Evolutionary conservation across 2,797 vertebrate genomes (phyloP).

Genomic region (Adelosebastes latens): DNA sequence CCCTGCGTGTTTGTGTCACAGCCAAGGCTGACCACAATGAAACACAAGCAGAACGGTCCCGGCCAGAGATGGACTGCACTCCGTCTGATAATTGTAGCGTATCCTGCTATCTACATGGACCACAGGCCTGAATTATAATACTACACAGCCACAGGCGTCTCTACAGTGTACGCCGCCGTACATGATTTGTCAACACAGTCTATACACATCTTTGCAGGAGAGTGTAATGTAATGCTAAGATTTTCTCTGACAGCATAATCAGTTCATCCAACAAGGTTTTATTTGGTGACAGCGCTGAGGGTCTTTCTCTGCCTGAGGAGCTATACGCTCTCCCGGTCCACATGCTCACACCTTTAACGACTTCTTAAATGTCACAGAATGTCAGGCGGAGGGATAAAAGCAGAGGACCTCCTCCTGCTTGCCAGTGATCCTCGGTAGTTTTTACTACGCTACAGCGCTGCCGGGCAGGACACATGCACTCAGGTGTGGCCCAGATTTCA

Average conservation of each 20-base stretch:
- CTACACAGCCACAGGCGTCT: constrained; percentile 2
- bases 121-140: constrained; percentile 5
- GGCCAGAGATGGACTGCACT: constrained; percentile 33
- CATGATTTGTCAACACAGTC: constrained; percentile 66
- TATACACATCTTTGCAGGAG: constrained; percentile 42
- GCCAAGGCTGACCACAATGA: constrained; percentile 48
- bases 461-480: constrained; percentile 66
- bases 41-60: constrained; percentile 32
- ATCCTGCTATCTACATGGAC: constrained; percentile 34
- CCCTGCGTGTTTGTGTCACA: constrained; percentile 61
- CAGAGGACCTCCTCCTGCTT: constrained; percentile 74
- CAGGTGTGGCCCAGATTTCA: constrained; percentile 81
- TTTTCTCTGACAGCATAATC: constrained; percentile 67
- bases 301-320: constrained; percentile 74
- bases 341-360: constrained; percentile 83
- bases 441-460: constrained; percentile 70
- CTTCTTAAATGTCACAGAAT: constrained; percentile 89
- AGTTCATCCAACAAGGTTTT: constrained; percentile 71
- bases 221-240: constrained; percentile 56
- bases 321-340: constrained; percentile 53
- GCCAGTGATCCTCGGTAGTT: constrained; percentile 72
- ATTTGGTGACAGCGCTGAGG: constrained; percentile 74
- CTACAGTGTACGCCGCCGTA: not conserved
- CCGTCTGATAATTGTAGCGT: constrained; percentile 39
- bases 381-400: constrained; percentile 82